A percentile compares a stretch with the other conserved stretches of the same genome.
Evolutionary conservation across 2,888 invertebrate genomes (phyloP).

Genomic region (Temnothorax ravouxi): DNA sequence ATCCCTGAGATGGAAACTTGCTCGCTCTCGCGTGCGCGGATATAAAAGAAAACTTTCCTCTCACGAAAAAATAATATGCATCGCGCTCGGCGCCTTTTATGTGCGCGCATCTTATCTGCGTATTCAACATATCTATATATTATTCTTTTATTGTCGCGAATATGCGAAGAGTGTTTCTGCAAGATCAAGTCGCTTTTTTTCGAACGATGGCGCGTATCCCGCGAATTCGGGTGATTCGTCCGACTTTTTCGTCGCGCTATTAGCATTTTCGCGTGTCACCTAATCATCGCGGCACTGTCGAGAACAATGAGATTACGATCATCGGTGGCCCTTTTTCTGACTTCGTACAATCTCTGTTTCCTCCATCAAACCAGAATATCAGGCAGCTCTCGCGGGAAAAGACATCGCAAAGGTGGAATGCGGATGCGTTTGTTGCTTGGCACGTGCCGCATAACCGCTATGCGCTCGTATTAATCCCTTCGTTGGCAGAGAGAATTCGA

Average conservation of each 20-base stretch:
- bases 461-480: constrained; percentile 17
- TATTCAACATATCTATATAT: constrained; percentile 12
- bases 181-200: background rate
- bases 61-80: constrained; percentile 50
- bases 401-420: background rate
- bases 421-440: constrained; percentile 24
- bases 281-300: background rate
- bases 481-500: too few relatives aligned
- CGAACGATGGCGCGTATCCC: too few relatives aligned
- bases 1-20: constrained; percentile 53
- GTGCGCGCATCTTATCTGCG: constrained; percentile 33
- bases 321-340: background rate
- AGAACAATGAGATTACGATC: background rate
- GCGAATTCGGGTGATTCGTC: constrained; percentile 32
- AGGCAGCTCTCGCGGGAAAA: background rate
- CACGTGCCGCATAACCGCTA: constrained; percentile 10
- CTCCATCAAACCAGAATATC: background rate
- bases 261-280: constrained; percentile 53
- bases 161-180: background rate
- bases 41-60: constrained; percentile 49
- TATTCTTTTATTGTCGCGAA: constrained; percentile 34
- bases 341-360: background rate
- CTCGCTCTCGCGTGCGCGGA: constrained; percentile 44
- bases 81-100: constrained; percentile 37
- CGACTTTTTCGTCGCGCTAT: constrained; percentile 55